These are phyloP conservation scores for Himalopsyche japonica DNA, from an alignment of 2,888 invertebrate genomes.

Conservation along the genomic window DNA sequence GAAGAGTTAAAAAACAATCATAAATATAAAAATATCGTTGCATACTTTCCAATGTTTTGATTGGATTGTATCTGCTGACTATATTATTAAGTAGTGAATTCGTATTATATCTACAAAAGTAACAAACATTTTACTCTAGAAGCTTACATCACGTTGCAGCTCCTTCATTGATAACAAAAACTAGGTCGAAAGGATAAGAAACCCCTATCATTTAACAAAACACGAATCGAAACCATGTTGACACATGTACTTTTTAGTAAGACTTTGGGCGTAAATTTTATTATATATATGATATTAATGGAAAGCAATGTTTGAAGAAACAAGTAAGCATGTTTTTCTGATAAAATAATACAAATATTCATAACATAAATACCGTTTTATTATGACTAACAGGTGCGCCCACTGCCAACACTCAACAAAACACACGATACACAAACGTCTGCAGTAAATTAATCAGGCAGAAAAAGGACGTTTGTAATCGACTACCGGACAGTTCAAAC, in stretches of 20 bases:
- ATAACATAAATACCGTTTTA: not conserved
- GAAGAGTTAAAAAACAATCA: no score
- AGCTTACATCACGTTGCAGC: not conserved
- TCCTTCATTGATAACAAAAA: not conserved
- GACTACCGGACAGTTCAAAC: not conserved
- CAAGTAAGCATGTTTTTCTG: not conserved
- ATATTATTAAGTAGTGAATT: not conserved
- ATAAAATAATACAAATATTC: not conserved
- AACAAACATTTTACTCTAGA: not conserved
- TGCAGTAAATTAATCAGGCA: not conserved
- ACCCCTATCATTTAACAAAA: not conserved
- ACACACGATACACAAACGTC: not conserved
- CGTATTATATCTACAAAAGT: not conserved
- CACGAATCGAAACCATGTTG: not conserved
- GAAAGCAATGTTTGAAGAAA: not conserved
- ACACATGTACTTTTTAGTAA: not conserved
- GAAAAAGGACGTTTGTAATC: not conserved
- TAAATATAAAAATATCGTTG: not conserved
- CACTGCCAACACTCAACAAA: not conserved
- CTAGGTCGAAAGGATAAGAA: not conserved
- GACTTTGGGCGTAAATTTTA: not conserved
- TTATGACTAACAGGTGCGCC: not conserved
- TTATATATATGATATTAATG: not conserved
- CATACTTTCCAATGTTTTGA: not conserved
- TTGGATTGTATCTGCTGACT: not conserved